A percentile compares a stretch with the other conserved stretches of the same genome.
These are phyloP conservation scores for Polietes domitor DNA, from an alignment of 2,888 invertebrate species.

Conservation along the genomic window DNA sequence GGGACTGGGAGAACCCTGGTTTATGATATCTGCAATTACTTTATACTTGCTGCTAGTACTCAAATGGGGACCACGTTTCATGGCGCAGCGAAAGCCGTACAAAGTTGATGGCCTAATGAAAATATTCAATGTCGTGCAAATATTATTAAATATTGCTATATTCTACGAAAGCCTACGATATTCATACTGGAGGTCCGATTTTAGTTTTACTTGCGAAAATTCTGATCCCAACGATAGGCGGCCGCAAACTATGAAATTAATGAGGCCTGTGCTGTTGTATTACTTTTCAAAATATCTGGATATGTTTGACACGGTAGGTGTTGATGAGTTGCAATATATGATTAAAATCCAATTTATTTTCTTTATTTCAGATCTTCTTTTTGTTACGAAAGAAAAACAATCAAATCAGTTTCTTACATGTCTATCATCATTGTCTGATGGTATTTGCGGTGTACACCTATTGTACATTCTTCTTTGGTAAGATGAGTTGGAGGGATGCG, in stretches of 20 bases:
- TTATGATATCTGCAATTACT: conserved; percentile 73
- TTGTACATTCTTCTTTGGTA: conserved; percentile 82
- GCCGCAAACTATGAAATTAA: conserved; percentile 77
- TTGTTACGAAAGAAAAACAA: conserved; percentile 88
- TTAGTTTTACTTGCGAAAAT: conserved; percentile 63
- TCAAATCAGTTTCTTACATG: conserved; percentile 90
- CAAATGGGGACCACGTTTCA: conserved; percentile 85
- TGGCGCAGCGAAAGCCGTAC: conserved; percentile 85
- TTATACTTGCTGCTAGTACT: conserved; percentile 85
- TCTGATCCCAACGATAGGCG: conserved; percentile 62
- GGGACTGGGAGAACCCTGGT: conserved; percentile 31
- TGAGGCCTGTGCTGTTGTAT: conserved; percentile 83
- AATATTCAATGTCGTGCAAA: conserved; percentile 85
- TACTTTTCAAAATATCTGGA: conserved; percentile 85
- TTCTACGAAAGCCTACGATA: conserved; percentile 44
- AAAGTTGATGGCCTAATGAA: conserved; percentile 85
- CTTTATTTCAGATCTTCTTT: conserved; percentile 46
- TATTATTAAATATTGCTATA: conserved; percentile 61
- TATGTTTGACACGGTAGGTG: conserved; percentile 84
- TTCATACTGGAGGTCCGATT: conserved; percentile 66
- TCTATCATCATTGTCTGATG: conserved; percentile 92
- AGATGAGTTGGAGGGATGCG: conserved; percentile 65
- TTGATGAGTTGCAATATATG: too few relatives aligned
- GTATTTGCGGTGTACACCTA: conserved; percentile 85
- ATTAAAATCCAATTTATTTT: background rate